phyloP scores from a whole-genome alignment of 2,888 invertebrate genomes.

The Smittia aterrima region DNA sequence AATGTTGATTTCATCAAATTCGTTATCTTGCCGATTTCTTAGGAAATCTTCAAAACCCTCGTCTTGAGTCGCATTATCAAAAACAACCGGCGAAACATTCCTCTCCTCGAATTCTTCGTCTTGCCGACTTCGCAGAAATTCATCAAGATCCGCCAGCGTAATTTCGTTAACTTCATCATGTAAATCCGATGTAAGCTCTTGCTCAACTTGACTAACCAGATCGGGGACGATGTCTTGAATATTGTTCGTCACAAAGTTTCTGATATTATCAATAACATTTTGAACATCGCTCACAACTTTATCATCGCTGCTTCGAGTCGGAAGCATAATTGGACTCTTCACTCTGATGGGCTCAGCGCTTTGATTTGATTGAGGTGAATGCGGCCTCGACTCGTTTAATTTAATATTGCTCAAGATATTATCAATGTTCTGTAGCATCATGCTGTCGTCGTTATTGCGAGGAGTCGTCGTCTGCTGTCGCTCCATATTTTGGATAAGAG shows the following conservation, averaged over 20 bases:
- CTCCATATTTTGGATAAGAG: conserved; percentile 54
- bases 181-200: conserved; percentile 47
- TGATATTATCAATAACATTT: conserved; percentile 48
- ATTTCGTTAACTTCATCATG: conserved; percentile 44
- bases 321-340: conserved; percentile 51
- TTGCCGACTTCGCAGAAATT: conserved; percentile 6
- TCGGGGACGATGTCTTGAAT: conserved; percentile 54
- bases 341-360: conserved; percentile 49
- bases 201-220: conserved; percentile 52
- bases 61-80: not conserved
- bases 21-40: not conserved
- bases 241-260: conserved; percentile 53
- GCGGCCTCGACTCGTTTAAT: conserved; percentile 42
- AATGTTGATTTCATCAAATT: not conserved
- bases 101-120: conserved; percentile 32
- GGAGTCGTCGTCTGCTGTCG: conserved; percentile 52
- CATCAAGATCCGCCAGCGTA: conserved; percentile 7
- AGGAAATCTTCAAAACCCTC: not conserved
- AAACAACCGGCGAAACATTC: conserved; percentile 26
- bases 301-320: conserved; percentile 38
- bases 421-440: conserved; percentile 49
- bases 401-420: conserved; percentile 50
- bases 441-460: conserved; percentile 49
- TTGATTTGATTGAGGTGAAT: conserved; percentile 44
- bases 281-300: conserved; percentile 42